Evolutionary conservation across 2,113 vertebrate genomes (phyloP), one percentile per base, ranked within the genome.

Genomic region (Picathartes gymnocephalus): DNA sequence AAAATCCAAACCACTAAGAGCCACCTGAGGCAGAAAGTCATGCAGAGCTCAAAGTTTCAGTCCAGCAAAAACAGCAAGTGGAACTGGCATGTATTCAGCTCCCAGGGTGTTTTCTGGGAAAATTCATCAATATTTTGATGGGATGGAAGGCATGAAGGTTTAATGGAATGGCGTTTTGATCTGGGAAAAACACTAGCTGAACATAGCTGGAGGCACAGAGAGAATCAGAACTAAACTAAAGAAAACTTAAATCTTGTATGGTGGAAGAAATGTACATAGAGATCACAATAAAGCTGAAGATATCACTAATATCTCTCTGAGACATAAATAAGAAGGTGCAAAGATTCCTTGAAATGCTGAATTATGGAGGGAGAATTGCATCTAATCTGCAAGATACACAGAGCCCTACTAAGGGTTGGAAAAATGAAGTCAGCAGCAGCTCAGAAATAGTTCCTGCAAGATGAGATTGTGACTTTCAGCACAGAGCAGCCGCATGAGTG

Each of bases 81-180:
- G 69, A 95, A 92, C 81, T 91, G 73, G 91, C 73, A 86, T 64
- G 69, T 84, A 54, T 94, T 93, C 47, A 58, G 69, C 79, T 96
- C 82, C 72, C 76, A 90, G 76, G 80, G 60, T 92, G 47, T 93
- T 93, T 92, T 93, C 77, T 81, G 86, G 76, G 68, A 64, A 95
- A 94, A 92, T 56, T 92, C 82, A 96, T 96, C 95, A 94, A 93
- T 96, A 96, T 93, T 96, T 96, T 96, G 86, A 88, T 92, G 68
- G 92, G 60, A 73, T 92, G 60, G 91, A 95, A 83, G 86, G 69
- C 80, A 96, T 93, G 82, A 94, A 97, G 94, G 86, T 94, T 97
- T 95, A 93, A 96, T 94, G 80, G 80, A 94, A 90, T 40, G 90
- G 81, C 4, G 3, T 95, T 96, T 96, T 96, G 95, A 93, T 96